phyloP scores from a whole-genome alignment of 2,888 invertebrate genomes.

The Acanthosepion lycidas region DNA sequence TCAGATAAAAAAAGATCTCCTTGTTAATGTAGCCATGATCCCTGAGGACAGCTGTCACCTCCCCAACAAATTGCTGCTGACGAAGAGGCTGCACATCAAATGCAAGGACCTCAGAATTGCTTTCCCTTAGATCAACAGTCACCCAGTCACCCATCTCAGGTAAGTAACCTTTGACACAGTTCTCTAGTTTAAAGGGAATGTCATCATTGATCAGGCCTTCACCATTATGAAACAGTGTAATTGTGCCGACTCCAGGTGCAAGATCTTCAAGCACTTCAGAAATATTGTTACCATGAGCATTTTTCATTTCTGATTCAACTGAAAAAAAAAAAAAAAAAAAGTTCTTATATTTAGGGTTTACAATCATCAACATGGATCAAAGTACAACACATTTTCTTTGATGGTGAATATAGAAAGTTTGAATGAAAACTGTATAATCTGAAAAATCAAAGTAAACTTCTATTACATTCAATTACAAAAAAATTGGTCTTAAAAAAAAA shows the following conservation, averaged over 20 bases:
- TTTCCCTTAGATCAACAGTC: slow-evolving; percentile 54
- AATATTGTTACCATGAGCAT: slow-evolving; percentile 43
- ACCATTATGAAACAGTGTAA: slow-evolving; percentile 55
- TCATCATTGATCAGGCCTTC: slow-evolving; percentile 60
- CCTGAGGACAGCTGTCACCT: slow-evolving; percentile 58
- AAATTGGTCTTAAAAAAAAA: no score
- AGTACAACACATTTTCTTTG: no score
- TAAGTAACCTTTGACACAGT: slow-evolving; percentile 56
- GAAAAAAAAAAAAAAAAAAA: neutral
- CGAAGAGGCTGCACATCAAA: slow-evolving; percentile 60
- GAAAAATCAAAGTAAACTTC: no score
- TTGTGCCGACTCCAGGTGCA: slow-evolving; percentile 60
- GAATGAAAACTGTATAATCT: no score
- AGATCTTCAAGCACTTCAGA: slow-evolving; percentile 43
- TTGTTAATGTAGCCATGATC: slow-evolving; percentile 70
- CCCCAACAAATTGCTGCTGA: slow-evolving; percentile 59
- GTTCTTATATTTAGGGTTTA: no score
- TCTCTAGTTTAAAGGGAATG: slow-evolving; percentile 57
- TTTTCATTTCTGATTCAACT: slow-evolving; percentile 51
- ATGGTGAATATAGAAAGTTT: no score
- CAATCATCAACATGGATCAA: no score
- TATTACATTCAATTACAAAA: no score
- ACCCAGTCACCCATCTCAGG: slow-evolving; percentile 68
- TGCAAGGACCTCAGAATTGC: slow-evolving; percentile 51
- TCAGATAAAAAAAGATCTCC: slow-evolving; percentile 63